Evolutionary conservation across 2,888 invertebrate species (phyloP).

Genomic region (Drosophila maculinotata): DNA sequence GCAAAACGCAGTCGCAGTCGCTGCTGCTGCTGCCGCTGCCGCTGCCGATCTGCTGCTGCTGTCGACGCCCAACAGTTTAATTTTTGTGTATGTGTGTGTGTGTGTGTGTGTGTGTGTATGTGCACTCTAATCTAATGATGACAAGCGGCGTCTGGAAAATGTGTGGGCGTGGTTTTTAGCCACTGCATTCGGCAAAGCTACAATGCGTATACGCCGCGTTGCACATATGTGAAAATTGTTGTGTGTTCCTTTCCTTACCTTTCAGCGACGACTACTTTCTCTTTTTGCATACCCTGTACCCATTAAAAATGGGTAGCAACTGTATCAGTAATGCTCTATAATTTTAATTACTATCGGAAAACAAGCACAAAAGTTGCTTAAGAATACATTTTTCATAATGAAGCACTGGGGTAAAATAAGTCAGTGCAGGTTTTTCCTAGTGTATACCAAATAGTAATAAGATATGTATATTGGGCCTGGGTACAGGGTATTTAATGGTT

Average conservation of each 20-base stretch:
- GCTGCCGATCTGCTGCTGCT: background rate
- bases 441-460: no score
- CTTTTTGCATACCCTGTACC: conserved; percentile 2
- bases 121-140: conserved; percentile 79
- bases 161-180: conserved; percentile 44
- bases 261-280: background rate
- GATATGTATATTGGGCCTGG: no score
- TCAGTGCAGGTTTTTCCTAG: no score
- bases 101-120: conserved; percentile 26
- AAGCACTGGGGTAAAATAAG: no score
- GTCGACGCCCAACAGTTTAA: conserved; percentile 63
- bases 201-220: conserved; percentile 73
- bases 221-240: conserved; percentile 62
- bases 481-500: no score
- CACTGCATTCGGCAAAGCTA: conserved; percentile 37
- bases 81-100: conserved; percentile 33
- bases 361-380: no score
- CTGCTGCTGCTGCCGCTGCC: background rate
- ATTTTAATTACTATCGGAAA: no score
- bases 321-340: no score
- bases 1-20: conserved; percentile 46
- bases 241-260: conserved; percentile 51
- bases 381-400: no score
- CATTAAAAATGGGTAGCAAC: background rate
- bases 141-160: conserved; percentile 68